phyloP scores from a whole-genome alignment of 2,888 invertebrate genomes.

The Drosophila birchii region DNA sequence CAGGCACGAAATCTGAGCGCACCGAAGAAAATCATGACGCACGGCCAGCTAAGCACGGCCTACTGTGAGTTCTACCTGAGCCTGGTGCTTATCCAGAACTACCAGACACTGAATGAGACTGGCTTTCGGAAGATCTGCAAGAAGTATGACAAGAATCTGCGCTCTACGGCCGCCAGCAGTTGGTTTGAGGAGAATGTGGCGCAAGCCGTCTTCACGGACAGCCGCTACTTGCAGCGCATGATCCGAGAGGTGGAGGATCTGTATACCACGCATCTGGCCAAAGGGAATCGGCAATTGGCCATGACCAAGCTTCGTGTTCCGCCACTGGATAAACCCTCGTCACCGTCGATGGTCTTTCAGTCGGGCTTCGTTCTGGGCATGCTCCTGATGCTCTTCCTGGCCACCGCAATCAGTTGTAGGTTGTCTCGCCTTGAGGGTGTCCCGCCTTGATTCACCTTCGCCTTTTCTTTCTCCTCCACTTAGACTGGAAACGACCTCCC shows the following conservation, averaged over 20 bases:
- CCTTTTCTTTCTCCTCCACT: neutral
- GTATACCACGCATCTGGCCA: conserved; percentile 92
- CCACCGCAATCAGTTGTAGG: conserved; percentile 92
- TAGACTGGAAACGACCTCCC: conserved; percentile 57
- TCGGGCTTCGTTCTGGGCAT: conserved; percentile 97
- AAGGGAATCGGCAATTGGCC: conserved; percentile 95
- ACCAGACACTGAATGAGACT: conserved; percentile 97
- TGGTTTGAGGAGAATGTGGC: conserved; percentile 96
- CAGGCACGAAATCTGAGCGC: neutral
- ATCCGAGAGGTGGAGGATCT: conserved; percentile 92
- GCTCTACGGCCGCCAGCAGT: conserved; percentile 92
- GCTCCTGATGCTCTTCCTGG: conserved; percentile 92
- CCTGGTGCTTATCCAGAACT: conserved; percentile 97
- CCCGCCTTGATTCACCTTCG: neutral
- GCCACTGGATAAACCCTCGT: conserved; percentile 93
- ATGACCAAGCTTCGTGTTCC: conserved; percentile 99
- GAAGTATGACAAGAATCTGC: conserved; percentile 97
- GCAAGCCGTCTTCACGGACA: conserved; percentile 51
- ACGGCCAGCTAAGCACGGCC: conserved; percentile 89
- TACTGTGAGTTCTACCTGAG: conserved; percentile 99
- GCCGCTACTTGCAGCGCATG: conserved; percentile 86
- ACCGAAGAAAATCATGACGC: conserved; percentile 52
- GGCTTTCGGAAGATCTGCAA: conserved; percentile 99
- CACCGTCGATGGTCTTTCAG: conserved; percentile 96
- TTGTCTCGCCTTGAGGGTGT: neutral